phyloP scores from a whole-genome alignment of 2,888 invertebrate genomes.

The Thysanoteuthis rhombus region DNA sequence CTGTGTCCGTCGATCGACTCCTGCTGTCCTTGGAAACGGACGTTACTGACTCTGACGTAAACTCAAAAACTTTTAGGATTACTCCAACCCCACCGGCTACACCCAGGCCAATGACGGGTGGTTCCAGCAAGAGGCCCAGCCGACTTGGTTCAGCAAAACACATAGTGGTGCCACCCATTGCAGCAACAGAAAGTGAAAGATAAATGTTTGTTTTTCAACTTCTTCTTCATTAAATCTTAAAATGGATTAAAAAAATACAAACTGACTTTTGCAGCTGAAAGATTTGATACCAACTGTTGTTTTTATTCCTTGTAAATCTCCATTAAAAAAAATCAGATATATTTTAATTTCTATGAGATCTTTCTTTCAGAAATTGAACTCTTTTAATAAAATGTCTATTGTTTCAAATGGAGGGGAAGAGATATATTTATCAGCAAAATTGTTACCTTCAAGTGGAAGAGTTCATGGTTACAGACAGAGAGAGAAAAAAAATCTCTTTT shows the following conservation, averaged over 20 bases:
- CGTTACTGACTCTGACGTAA: constrained; percentile 48
- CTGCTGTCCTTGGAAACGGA: constrained; percentile 44
- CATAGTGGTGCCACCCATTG: constrained; percentile 61
- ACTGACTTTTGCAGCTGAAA: neutral
- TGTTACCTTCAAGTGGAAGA: too few relatives aligned
- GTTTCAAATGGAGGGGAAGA: too few relatives aligned
- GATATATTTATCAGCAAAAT: too few relatives aligned
- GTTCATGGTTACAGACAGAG: too few relatives aligned
- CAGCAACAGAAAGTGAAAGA: neutral
- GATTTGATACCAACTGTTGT: too few relatives aligned
- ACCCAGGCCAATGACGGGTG: constrained; percentile 44
- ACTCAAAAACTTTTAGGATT: constrained; percentile 39
- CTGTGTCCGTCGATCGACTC: neutral
- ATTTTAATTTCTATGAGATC: too few relatives aligned
- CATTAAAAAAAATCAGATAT: too few relatives aligned
- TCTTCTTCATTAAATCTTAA: neutral
- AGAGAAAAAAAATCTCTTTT: too few relatives aligned
- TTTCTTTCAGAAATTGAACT: too few relatives aligned
- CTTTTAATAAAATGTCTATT: too few relatives aligned
- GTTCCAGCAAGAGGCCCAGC: neutral
- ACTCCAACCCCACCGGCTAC: constrained; percentile 47
- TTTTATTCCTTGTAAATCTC: too few relatives aligned
- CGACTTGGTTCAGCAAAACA: constrained; percentile 60
- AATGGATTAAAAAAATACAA: neutral
- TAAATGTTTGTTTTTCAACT: too few relatives aligned